Evolutionary conservation across 1,140 invertebrate species (phyloP).

Genomic region (Drosophila subpulchrella): DNA sequence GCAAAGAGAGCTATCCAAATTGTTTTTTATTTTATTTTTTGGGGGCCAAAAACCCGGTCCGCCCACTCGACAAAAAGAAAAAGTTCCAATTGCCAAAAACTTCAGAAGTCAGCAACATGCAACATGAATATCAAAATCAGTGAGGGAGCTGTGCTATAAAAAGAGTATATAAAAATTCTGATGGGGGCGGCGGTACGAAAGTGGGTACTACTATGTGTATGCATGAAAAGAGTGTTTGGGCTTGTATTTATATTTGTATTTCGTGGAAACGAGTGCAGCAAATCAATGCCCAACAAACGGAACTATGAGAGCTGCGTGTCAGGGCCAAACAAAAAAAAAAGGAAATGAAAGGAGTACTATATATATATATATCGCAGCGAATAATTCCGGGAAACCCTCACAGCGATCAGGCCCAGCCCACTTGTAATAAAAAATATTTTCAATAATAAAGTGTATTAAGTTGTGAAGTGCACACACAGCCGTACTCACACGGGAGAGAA

Average conservation of each 20-base stretch:
- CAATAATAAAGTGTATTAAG: conserved; percentile 83
- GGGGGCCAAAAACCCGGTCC: neutral
- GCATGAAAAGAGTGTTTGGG: conserved; percentile 24
- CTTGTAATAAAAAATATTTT: conserved; percentile 83
- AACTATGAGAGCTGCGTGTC: conserved; percentile 66
- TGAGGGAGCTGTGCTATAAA: conserved; percentile 28
- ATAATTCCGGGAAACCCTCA: conserved; percentile 45
- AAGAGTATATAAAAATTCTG: conserved; percentile 36
- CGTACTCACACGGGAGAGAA: conserved; percentile 49
- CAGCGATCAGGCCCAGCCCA: conserved; percentile 44
- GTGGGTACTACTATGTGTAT: conserved; percentile 17
- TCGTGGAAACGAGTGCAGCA: conserved; percentile 69
- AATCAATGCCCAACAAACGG: conserved; percentile 66
- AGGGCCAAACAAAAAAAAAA: conserved; percentile 57
- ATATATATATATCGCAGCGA: conserved; percentile 20
- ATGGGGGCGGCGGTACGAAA: neutral
- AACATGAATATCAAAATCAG: conserved; percentile 80
- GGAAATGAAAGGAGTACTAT: too few species aligned
- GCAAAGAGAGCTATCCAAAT: conserved; percentile 48
- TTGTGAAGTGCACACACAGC: conserved; percentile 74
- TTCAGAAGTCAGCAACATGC: conserved; percentile 80
- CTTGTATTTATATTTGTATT: conserved; percentile 68
- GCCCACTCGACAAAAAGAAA: conserved; percentile 25
- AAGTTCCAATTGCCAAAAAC: conserved; percentile 72
- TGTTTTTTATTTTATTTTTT: conserved; percentile 28